Evolutionary conservation across 92 coral and sea anemone species (phyloP), one percentile per base, ranked within the genome.

Genomic region (Micromussa lordhowensis): DNA sequence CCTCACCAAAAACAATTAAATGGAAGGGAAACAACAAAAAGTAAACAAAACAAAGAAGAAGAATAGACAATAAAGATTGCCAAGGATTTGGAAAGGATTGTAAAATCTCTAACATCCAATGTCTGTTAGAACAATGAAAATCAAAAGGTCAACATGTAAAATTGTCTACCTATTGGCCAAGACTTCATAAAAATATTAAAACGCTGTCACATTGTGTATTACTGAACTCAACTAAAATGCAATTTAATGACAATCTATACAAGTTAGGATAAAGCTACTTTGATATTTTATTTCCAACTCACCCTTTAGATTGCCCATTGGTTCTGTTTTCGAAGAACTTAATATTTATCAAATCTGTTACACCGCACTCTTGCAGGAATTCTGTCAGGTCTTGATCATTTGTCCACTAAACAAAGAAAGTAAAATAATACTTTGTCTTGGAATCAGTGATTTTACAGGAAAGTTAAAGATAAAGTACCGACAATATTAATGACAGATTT

Each of bases 291-390:
- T 1, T 44, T 44, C 19, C 82, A 53, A 93, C 99, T 94, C 91
- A 97, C 99, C 99, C 99, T 89, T 97, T 97, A 1, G 99, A 97
- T 73, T 97, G 99, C 16, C 99, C 99, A 89, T 97, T 97, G 54
- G 98, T 96, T 93, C 99, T 94, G 94, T 97, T 97, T 55, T 97
- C 99, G 94, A 95, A 97, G 94, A 97, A 97, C 93, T 97, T 97
- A 84, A 95, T 95, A 40, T 97, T 96, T n/a, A 97, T 92, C 51
- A 97, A 91, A 88, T 97, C 99, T 40, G 99, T 97, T 22, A 94
- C 94, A n/a, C 99, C 99, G 83, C 99, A 97, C 81, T 97, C 99
- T 66, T 97, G 99, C n/a, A 97, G 76, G 12, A 96, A 95, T 72
- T 97, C 99, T 58, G 98, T 96, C 21, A 97, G 82, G 59, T 95